Conservation (phyloP, 2,888 invertebrate genomes). For the Operophtera brumata region DNA sequence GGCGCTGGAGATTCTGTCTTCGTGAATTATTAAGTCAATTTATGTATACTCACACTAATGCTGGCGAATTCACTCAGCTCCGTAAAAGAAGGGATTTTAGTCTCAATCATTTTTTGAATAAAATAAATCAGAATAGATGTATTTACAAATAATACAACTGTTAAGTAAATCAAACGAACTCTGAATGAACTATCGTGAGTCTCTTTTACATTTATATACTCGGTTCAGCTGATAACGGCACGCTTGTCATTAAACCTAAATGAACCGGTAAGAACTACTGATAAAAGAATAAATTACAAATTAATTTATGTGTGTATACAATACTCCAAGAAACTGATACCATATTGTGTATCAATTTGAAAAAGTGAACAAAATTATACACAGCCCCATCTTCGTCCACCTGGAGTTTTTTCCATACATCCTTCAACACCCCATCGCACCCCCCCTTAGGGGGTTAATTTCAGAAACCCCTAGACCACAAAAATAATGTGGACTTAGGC, state of each 20-base stretch:
- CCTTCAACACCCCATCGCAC: too few species aligned
- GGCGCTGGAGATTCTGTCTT: neutral
- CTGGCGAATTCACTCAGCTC: constrained; percentile 74
- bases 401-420: too few species aligned
- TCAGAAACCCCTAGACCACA: too few species aligned
- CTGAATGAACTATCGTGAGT: constrained; percentile 12
- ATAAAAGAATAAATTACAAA: neutral
- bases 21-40: too few species aligned
- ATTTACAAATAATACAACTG: constrained; percentile 8
- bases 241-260: neutral
- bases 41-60: constrained; percentile 54
- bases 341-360: too few species aligned
- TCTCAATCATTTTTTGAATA: constrained; percentile 53
- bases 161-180: constrained; percentile 3
- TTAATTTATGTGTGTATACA: neutral
- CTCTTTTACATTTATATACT: constrained; percentile 22
- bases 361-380: too few species aligned
- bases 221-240: constrained; percentile 9
- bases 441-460: too few species aligned
- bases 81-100: constrained; percentile 60
- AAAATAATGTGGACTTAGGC: too few species aligned
- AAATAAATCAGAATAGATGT: neutral
- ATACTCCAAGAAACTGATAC: too few species aligned
- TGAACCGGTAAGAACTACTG: neutral
- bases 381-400: too few species aligned